Evolutionary conservation across 2,797 vertebrate genomes (phyloP).

Genomic region (Parambassis ranga): DNA sequence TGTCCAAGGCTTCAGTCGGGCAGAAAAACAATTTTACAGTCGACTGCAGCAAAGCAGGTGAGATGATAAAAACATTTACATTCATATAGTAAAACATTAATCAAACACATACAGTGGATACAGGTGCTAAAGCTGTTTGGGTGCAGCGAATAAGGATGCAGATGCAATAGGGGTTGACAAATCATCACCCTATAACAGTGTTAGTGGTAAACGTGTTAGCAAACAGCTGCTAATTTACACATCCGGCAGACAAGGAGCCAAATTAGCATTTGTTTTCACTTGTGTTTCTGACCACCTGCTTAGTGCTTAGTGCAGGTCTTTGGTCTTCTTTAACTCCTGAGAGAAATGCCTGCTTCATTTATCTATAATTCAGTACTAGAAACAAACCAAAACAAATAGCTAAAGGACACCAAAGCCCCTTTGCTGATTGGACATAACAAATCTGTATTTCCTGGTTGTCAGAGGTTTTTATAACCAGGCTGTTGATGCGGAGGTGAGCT

Average conservation of each 20-base stretch:
- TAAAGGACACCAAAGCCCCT: conserved; percentile 14
- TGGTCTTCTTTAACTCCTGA: neutral
- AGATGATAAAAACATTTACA: conserved; percentile 2
- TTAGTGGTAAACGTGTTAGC: neutral
- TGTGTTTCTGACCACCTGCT: neutral
- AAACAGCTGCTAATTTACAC: neutral
- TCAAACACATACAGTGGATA: neutral
- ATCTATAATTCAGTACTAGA: no score
- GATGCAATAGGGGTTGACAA: neutral
- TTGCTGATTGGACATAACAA: no score
- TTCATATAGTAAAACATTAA: neutral
- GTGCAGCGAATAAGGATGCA: no score
- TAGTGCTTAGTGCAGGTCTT: neutral
- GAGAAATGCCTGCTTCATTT: neutral
- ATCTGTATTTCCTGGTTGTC: no score
- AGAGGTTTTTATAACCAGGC: no score
- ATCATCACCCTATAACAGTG: neutral
- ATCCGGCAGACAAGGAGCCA: neutral
- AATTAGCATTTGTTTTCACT: neutral
- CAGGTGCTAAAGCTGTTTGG: neutral
- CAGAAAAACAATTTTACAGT: conserved; percentile 94
- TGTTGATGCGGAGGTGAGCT: no score
- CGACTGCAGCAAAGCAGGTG: conserved; percentile 95
- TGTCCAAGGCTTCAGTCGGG: conserved; percentile 86
- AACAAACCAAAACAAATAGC: neutral